Base-by-base conservation (phyloP, 2,888 invertebrate genomes). In the Heliconius cydno region DNA sequence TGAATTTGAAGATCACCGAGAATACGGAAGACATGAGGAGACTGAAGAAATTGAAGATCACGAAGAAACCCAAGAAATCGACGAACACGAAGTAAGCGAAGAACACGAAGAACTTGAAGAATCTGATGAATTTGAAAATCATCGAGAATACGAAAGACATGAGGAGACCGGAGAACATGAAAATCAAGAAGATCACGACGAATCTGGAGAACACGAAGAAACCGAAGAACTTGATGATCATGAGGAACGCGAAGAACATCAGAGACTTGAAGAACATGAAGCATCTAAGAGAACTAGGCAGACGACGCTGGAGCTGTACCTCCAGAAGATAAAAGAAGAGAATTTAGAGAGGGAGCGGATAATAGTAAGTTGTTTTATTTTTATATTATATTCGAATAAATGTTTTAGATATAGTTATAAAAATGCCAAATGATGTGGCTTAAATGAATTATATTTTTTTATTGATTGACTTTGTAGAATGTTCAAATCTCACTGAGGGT, bases 291-390 rank as follows among this genome's bases (percentile, higher is more conserved):
- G 84, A 15, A 90, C 86, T 22, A 85, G 88, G 25, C 90, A 87
- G 76, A 85, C 89, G 0, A 88, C 87, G 0, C 79, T 93, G 6
- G 89, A 91, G 81, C 84, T 81, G 81, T 90, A 88, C 82, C 82
- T 94, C 70, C 84, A 90, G 78, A 90, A 91, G 65, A 85, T 92
- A 3, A 91, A 88, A 80, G 84, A 88, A 63, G 84, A 90, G 19
- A 91, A 91, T 82, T 81, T 88, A 76, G 90, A 92, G 52, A 84
- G 80, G 28, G 88, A 85, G 81, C 85, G 85, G 7, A 89, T 88
- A 89, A 85, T 90, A 80, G 95, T 95, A 85, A 90, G 92, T 79
- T 28, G 66, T 41, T 25, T 65, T 28, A 13, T 63, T 25, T 25
- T 10, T 63, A 28, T n/a, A 13, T 25, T 63, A 4, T 25, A 63